Percentiles rank a stretch among this genome's conserved stretches.
These are phyloP conservation scores for Erebia palarica DNA, from an alignment of 2,888 invertebrate species.

Conservation along the genomic window DNA sequence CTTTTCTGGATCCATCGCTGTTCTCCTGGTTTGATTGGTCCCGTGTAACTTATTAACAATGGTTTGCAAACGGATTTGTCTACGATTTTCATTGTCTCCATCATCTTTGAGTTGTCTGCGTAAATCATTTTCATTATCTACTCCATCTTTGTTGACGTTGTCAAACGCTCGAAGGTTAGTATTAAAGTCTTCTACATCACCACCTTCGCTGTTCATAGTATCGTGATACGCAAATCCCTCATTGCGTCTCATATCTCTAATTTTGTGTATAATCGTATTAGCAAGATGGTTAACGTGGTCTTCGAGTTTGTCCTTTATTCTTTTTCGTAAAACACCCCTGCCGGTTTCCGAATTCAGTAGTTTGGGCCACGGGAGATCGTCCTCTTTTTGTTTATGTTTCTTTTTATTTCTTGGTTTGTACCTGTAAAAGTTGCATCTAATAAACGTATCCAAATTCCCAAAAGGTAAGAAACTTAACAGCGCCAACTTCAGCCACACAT, in stretches of 20 bases:
- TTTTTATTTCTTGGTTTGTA: conserved; percentile 21
- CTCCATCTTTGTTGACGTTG: conserved; percentile 20
- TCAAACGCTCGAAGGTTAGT: conserved; percentile 48
- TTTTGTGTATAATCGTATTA: conserved; percentile 36
- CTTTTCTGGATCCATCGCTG: conserved; percentile 40
- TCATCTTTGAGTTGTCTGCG: too few relatives aligned
- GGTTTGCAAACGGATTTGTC: conserved; percentile 22
- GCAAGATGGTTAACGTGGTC: conserved; percentile 39
- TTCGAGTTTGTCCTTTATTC: conserved; percentile 30
- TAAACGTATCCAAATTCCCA: too few relatives aligned
- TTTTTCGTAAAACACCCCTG: conserved; percentile 27
- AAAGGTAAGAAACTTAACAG: too few relatives aligned
- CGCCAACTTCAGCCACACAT: too few relatives aligned
- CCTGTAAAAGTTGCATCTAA: background rate
- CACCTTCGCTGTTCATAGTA: conserved; percentile 44
- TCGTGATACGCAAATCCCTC: conserved; percentile 51
- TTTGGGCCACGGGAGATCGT: conserved; percentile 17
- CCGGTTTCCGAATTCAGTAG: conserved; percentile 19
- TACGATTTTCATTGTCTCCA: conserved; percentile 20
- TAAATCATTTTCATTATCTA: background rate
- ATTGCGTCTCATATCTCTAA: conserved; percentile 33
- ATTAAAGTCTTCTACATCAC: conserved; percentile 44
- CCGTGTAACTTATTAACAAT: conserved; percentile 39
- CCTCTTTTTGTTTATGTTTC: background rate
- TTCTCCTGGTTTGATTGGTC: conserved; percentile 30